A percentile compares a stretch with the other conserved stretches of the same genome.
These are phyloP conservation scores for Callithrix jacchus DNA, from an alignment of 2,113 vertebrate genomes.

Conservation along the genomic window DNA sequence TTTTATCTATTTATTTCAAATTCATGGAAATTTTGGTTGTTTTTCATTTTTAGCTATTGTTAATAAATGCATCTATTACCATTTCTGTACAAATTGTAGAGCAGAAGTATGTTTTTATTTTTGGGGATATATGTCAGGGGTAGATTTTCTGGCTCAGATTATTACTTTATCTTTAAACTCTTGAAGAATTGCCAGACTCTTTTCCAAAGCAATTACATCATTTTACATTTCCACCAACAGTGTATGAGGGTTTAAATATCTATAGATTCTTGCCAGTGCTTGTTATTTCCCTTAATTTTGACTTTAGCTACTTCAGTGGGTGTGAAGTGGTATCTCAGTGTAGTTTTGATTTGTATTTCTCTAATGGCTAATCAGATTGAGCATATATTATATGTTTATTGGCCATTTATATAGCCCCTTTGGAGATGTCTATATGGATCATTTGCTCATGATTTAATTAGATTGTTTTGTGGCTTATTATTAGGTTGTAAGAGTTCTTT, in stretches of 20 bases:
- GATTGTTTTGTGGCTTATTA: background rate
- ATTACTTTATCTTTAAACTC: too few relatives aligned
- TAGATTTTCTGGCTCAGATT: too few relatives aligned
- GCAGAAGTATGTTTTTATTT: background rate
- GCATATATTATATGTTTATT: background rate
- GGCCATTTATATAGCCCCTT: background rate
- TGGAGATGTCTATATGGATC: background rate
- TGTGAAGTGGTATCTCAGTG: background rate
- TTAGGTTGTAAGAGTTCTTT: background rate
- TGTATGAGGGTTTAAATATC: background rate
- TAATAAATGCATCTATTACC: background rate
- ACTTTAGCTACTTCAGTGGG: background rate
- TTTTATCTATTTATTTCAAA: background rate
- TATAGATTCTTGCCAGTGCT: background rate
- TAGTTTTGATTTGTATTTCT: background rate
- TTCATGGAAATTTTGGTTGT: background rate
- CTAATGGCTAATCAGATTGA: background rate
- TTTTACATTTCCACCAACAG: background rate
- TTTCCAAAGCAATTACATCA: too few relatives aligned
- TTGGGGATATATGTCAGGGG: background rate
- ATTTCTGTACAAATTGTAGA: background rate
- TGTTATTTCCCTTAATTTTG: background rate
- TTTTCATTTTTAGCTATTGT: background rate
- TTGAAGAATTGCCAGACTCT: too few relatives aligned
- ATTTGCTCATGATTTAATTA: background rate